Evolutionary conservation across 2,888 invertebrate species (phyloP).

Genomic region (Nowickia ferox): DNA sequence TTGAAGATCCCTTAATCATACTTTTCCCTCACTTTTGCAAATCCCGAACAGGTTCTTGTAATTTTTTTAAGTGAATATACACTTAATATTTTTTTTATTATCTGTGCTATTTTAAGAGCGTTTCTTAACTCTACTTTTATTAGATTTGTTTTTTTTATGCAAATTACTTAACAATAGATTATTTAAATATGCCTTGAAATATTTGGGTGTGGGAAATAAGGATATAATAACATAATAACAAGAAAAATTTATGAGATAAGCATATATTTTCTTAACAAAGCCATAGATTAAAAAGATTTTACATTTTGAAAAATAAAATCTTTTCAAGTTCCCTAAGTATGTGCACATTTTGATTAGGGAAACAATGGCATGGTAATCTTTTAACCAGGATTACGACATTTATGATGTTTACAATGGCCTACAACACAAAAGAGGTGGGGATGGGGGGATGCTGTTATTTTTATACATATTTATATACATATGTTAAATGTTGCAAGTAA

Average conservation of each 20-base stretch:
- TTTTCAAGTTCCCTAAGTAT: background rate
- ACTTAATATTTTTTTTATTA: constrained; percentile 36
- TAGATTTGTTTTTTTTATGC: constrained; percentile 11
- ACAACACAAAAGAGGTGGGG: background rate
- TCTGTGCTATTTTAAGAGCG: background rate
- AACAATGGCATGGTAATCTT: background rate
- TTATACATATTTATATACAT: too few species aligned
- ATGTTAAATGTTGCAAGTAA: too few species aligned
- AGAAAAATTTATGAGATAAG: background rate
- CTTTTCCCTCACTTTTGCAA: background rate
- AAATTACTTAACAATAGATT: constrained; percentile 47
- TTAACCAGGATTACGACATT: background rate
- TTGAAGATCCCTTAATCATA: constrained; percentile 32
- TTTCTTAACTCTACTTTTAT: background rate
- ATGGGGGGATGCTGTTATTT: too few species aligned
- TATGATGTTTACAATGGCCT: background rate
- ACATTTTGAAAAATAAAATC: background rate
- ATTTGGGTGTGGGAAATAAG: background rate
- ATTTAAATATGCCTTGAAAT: constrained; percentile 15
- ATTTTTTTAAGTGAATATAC: constrained; percentile 30
- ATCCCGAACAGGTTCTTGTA: background rate
- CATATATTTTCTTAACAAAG: background rate
- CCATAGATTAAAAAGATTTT: constrained; percentile 7
- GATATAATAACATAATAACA: background rate
- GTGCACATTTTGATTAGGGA: constrained; percentile 8